A percentile compares a stretch with the other conserved stretches of the same genome.
Evolutionary conservation across 2,113 vertebrate genomes (phyloP).

Genomic region (Alouatta palliata): DNA sequence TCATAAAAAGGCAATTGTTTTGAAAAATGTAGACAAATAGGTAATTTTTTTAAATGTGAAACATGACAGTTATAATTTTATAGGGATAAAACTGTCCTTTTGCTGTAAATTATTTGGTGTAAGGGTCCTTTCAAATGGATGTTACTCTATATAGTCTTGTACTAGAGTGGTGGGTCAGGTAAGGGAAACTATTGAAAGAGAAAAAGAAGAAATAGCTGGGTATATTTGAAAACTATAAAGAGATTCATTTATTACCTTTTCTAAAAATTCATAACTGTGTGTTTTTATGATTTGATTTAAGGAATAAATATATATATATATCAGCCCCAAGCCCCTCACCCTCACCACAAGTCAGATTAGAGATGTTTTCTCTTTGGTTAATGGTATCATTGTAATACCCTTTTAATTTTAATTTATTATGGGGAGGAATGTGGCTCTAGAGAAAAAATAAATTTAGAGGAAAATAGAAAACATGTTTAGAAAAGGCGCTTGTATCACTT

Average conservation of each 20-base stretch:
- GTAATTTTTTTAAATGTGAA: background rate
- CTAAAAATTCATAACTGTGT: background rate
- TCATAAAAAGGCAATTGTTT: background rate
- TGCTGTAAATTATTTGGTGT: background rate
- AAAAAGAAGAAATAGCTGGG: background rate
- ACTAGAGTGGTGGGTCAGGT: background rate
- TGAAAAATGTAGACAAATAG: background rate
- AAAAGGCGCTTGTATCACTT: background rate
- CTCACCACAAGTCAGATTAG: background rate
- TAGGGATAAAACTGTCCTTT: background rate
- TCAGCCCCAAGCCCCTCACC: no score
- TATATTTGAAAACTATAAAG: background rate
- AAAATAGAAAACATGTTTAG: background rate
- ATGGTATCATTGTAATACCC: background rate
- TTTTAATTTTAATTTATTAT: background rate
- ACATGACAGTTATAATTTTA: background rate
- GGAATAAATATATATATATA: background rate
- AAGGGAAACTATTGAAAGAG: background rate
- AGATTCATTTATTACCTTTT: background rate
- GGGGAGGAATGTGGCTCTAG: background rate
- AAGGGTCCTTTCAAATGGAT: background rate
- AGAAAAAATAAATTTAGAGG: background rate
- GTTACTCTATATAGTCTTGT: background rate
- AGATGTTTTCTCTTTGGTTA: background rate
- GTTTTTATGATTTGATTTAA: background rate